These are phyloP conservation scores for Neoitamus cyanurus DNA, from an alignment of 2,888 invertebrate genomes.

Conservation along the genomic window DNA sequence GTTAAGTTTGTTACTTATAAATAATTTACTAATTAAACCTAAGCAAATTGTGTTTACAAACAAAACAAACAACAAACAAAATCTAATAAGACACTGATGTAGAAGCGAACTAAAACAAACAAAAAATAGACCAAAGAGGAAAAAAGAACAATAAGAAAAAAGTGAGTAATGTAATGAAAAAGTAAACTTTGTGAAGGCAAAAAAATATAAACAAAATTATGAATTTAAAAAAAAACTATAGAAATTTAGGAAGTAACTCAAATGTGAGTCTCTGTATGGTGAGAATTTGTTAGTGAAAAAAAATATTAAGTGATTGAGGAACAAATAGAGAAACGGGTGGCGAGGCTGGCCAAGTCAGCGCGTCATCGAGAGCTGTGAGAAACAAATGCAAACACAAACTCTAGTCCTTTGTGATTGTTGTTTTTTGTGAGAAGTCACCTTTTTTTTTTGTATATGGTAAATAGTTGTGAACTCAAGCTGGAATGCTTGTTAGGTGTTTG, in stretches of 20 bases:
- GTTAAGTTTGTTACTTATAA: constrained; percentile 1
- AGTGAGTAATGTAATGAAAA: neutral
- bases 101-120: neutral
- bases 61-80: neutral
- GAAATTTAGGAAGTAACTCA: neutral
- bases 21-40: neutral
- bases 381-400: neutral
- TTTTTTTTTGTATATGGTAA: no score
- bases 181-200: neutral
- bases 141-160: neutral
- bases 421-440: neutral
- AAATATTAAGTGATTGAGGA: neutral
- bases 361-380: neutral
- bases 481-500: neutral
- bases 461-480: neutral
- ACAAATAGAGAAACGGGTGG: neutral
- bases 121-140: neutral
- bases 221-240: neutral
- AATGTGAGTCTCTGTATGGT: neutral
- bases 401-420: constrained; percentile 14
- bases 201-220: neutral
- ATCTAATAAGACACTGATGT: neutral
- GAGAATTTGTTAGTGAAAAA: neutral
- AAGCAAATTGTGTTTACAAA: neutral
- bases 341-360: neutral